Conservation (phyloP, 2,888 invertebrate species). For the Netelia melanura region DNA sequence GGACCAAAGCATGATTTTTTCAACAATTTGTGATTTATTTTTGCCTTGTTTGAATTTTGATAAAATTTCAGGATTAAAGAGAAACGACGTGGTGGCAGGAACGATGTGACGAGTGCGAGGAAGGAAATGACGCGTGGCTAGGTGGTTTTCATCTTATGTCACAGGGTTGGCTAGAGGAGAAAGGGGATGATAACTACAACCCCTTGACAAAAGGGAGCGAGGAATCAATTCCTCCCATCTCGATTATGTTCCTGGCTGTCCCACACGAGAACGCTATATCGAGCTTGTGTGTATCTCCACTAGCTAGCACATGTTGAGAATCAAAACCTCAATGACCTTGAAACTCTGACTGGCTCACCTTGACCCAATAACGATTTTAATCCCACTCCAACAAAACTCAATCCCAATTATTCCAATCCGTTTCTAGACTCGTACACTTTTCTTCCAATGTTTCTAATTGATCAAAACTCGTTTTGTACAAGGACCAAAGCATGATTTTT, state of each 20-base stretch:
- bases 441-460: neutral
- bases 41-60: no score
- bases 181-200: no score
- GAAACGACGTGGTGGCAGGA: constrained; percentile 8
- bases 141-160: constrained; percentile 3
- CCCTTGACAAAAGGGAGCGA: constrained; percentile 38
- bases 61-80: no score
- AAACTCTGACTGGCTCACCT: constrained; percentile 56
- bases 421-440: neutral
- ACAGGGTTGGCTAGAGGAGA: neutral
- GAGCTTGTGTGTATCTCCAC: neutral
- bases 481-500: no score
- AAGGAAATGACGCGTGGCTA: constrained; percentile 61
- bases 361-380: constrained; percentile 61
- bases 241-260: constrained; percentile 66
- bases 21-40: no score
- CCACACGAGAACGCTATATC: neutral
- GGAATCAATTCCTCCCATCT: constrained; percentile 58
- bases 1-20: no score
- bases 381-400: constrained; percentile 19
- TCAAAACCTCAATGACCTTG: constrained; percentile 58
- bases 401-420: neutral
- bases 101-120: constrained; percentile 46
- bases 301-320: constrained; percentile 13
- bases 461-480: no score